Evolutionary conservation across 1,140 invertebrate species (phyloP).

Genomic region (Solenopsis fugax): DNA sequence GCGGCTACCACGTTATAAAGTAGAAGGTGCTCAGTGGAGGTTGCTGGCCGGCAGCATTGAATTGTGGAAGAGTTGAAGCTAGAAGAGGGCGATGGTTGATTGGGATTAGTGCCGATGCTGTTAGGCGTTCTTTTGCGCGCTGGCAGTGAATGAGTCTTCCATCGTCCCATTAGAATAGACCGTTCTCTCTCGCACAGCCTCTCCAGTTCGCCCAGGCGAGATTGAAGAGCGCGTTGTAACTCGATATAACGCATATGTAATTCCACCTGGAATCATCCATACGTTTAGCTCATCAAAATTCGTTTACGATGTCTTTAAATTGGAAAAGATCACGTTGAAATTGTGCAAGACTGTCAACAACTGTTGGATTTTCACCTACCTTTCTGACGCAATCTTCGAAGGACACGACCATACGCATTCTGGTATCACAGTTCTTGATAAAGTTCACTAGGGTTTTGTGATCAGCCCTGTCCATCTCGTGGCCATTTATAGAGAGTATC

Average conservation of each 20-base stretch:
- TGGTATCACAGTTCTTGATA: constrained; percentile 95
- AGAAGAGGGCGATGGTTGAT: constrained; percentile 87
- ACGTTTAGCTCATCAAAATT: neutral
- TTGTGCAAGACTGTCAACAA: neutral
- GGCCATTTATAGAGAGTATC: constrained; percentile 97
- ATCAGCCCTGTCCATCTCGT: constrained; percentile 96
- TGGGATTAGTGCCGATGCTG: constrained; percentile 72
- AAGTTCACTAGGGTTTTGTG: constrained; percentile 96
- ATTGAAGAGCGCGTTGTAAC: constrained; percentile 93
- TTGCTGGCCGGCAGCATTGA: constrained; percentile 84
- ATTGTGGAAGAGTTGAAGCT: constrained; percentile 82
- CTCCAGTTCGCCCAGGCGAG: constrained; percentile 95
- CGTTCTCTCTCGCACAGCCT: constrained; percentile 93
- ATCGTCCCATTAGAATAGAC: constrained; percentile 93
- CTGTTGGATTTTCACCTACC: constrained; percentile 85
- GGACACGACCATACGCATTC: constrained; percentile 97
- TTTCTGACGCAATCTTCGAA: constrained; percentile 98
- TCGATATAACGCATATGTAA: constrained; percentile 97
- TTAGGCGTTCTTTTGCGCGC: constrained; percentile 90
- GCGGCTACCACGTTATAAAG: constrained; percentile 83
- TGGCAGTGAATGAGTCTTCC: constrained; percentile 95
- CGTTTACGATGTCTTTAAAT: neutral
- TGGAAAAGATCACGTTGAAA: neutral
- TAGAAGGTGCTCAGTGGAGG: constrained; percentile 84
- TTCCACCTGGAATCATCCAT: constrained; percentile 88